phyloP scores from a whole-genome alignment of 2,797 vertebrate species.

The Myripristis murdjan region DNA sequence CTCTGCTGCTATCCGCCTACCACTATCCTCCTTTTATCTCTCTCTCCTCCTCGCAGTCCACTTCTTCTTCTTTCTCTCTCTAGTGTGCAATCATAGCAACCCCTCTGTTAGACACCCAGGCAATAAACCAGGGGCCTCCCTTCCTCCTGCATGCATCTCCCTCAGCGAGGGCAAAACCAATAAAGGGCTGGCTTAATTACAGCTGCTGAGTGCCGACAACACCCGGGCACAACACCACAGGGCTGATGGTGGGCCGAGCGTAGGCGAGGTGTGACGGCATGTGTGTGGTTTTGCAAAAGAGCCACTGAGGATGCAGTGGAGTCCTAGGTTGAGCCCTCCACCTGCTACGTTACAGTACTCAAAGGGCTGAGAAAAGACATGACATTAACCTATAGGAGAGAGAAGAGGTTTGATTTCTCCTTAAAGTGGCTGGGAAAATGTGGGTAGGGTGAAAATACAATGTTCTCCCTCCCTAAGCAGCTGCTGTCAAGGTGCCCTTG shows the following conservation, averaged over 20 bases:
- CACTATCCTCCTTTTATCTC: constrained; percentile 60
- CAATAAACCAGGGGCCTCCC: constrained; percentile 78
- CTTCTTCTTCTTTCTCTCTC: constrained; percentile 59
- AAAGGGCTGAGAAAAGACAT: constrained; percentile 32
- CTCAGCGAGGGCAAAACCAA: constrained; percentile 80
- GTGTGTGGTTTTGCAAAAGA: constrained; percentile 26
- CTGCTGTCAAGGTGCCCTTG: constrained; percentile 22
- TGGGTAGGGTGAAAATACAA: constrained; percentile 24
- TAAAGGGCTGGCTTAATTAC: constrained; percentile 82
- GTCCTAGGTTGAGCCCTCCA: constrained; percentile 47
- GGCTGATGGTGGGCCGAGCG: constrained; percentile 54
- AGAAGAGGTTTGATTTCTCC: neutral
- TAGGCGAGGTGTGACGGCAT: constrained; percentile 52
- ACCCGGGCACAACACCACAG: constrained; percentile 61
- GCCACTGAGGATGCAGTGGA: constrained; percentile 38
- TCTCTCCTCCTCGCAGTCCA: constrained; percentile 22
- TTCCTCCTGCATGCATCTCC: constrained; percentile 73
- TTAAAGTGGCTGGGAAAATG: constrained; percentile 30
- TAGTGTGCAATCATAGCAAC: constrained; percentile 73
- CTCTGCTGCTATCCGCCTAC: constrained; percentile 58
- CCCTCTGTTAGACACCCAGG: constrained; percentile 73
- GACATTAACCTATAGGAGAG: constrained; percentile 36
- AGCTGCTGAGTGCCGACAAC: constrained; percentile 74
- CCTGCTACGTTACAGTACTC: constrained; percentile 48
- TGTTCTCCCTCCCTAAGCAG: constrained; percentile 19